Evolutionary conservation across 2,888 invertebrate genomes (phyloP).

Genomic region (Acanthosepion lycidas): DNA sequence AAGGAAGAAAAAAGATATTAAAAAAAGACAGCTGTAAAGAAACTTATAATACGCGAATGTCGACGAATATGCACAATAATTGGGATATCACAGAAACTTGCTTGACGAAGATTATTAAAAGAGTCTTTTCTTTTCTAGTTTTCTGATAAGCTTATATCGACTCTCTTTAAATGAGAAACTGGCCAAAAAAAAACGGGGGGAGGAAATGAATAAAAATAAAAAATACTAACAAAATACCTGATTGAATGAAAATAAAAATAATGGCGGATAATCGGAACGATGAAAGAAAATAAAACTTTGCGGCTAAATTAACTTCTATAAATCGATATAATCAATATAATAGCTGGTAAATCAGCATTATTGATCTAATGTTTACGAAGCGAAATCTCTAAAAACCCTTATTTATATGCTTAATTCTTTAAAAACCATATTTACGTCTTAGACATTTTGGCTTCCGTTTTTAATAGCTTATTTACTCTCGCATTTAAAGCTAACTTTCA

Average conservation of each 20-base stretch:
- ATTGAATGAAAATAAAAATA: not conserved
- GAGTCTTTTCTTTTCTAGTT: not conserved
- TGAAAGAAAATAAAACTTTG: not conserved
- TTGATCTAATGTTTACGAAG: not conserved
- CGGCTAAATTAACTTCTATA: not conserved
- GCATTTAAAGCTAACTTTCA: not conserved
- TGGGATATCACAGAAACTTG: not conserved
- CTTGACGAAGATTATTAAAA: slow-evolving; percentile 17
- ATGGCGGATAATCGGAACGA: not conserved
- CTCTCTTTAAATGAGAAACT: not conserved
- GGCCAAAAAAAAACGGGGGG: too few species aligned
- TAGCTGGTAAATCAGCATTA: not conserved
- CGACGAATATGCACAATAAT: not conserved
- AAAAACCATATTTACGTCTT: too few species aligned
- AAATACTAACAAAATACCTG: not conserved
- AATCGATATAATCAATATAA: slow-evolving; percentile 33
- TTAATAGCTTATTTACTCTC: too few species aligned
- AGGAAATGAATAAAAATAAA: not conserved
- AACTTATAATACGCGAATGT: not conserved
- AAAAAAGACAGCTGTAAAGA: not conserved
- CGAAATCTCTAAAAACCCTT: not conserved
- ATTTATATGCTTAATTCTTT: too few species aligned
- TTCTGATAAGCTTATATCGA: not conserved
- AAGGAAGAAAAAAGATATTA: not conserved
- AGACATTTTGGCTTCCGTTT: too few species aligned